Conservation (phyloP, 2,888 invertebrate genomes). For the Euplagia quadripunctaria region DNA sequence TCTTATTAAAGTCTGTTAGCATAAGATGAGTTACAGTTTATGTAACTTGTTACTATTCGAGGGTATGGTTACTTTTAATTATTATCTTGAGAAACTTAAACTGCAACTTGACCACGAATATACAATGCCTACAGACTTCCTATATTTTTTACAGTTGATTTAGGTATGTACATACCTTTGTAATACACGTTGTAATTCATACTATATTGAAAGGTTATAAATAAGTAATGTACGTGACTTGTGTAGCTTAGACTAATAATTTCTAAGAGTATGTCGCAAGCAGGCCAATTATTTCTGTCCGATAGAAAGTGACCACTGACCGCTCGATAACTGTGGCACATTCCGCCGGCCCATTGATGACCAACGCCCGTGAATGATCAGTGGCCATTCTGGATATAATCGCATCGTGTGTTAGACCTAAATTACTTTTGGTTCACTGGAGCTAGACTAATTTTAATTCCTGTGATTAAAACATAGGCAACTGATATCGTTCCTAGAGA, state of each 20-base stretch:
- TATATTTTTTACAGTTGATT: no score
- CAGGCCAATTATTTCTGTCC: constrained; percentile 30
- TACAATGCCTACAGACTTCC: no score
- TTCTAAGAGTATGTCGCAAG: constrained; percentile 8
- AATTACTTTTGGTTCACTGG: neutral
- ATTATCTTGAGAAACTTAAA: no score
- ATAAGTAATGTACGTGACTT: neutral
- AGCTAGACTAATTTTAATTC: neutral
- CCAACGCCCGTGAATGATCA: constrained; percentile 42
- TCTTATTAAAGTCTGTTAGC: neutral
- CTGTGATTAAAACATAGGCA: neutral
- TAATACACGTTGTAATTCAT: neutral
- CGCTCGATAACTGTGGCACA: constrained; percentile 16
- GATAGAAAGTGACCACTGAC: constrained; percentile 23
- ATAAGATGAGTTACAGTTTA: no score
- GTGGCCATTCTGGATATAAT: constrained; percentile 24
- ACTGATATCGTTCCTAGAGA: neutral
- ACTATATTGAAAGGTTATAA: neutral
- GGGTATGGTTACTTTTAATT: no score
- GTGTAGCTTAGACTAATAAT: neutral
- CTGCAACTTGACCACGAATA: no score
- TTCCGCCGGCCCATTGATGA: constrained; percentile 24
- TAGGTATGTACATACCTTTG: neutral
- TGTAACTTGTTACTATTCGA: no score
- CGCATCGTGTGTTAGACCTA: neutral